These are phyloP conservation scores for Cisticola juncidis DNA, from an alignment of 2,113 vertebrate species.

Conservation along the genomic window DNA sequence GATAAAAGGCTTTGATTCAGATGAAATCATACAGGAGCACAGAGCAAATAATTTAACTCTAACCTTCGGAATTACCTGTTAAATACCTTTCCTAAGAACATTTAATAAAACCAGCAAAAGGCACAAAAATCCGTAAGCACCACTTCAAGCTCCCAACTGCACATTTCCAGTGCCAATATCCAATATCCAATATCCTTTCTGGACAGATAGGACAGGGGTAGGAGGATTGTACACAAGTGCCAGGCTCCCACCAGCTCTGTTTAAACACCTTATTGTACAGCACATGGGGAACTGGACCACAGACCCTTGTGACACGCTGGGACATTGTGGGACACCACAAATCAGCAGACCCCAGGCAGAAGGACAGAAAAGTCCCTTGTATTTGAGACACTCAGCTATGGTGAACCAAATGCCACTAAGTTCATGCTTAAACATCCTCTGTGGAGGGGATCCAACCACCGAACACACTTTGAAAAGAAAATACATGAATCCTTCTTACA, in stretches of 20 bases:
- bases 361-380: background rate
- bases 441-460: background rate
- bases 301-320: background rate
- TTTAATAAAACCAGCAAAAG: background rate
- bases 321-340: background rate
- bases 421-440: background rate
- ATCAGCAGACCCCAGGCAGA: background rate
- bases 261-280: background rate
- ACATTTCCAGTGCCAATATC: background rate
- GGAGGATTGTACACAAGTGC: background rate
- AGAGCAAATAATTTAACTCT: background rate
- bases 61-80: background rate
- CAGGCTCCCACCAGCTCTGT: background rate
- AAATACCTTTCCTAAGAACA: background rate
- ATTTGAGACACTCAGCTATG: background rate
- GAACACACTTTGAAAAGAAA: background rate
- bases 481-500: background rate
- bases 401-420: background rate
- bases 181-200: background rate
- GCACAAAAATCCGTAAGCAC: background rate
- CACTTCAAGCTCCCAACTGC: background rate
- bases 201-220: background rate
- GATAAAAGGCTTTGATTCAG: constrained; percentile 26
- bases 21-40: background rate
- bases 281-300: background rate